Evolutionary conservation across 2,113 vertebrate genomes (phyloP), one percentile per base, ranked within the genome.

Genomic region (Pedetes capensis): DNA sequence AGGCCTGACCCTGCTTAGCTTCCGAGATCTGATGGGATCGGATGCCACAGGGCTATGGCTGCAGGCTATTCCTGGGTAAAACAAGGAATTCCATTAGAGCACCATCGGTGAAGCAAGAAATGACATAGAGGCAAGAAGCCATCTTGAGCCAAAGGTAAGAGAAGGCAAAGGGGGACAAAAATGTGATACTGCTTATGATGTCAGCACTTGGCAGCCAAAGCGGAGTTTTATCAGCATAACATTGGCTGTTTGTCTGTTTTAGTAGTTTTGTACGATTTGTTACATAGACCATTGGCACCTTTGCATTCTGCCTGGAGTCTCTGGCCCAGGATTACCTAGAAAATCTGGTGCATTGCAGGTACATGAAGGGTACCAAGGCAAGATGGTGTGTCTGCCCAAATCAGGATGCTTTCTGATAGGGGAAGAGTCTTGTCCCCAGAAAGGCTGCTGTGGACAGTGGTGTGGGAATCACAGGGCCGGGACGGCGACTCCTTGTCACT

Each of bases 121-220:
- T 25, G 66, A 68, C 39, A 63, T 37, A 22, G 55, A 3, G 9
- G 10, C 25, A 2, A 0, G 25, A 66, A 29, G 29, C 32, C 66
- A 14, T 0, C 4, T 25, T 12, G n/a, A 1, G 20, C 32, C 2
- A 20, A 10, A 12, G 27, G 2, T 44, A 13, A 80, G 8, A 44
- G 11, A 68, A 7, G 6, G n/a, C 32, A 18, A 32, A 42, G 44
- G 6, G 66, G 9, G 17, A 44, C 47, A 25, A 3, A 8, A 16
- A 8, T 6, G 8, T 11, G 2, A 11, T 8, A 16, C 61, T 71
- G 10, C 29, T 42, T n/a, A 0, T 37, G 63, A 10, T 25, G 2
- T 32, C 69, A 27, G 6, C 7, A 12, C 37, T 80, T 42, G 72
- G 81, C 5, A 47, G 16, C 32, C 25, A 47, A 83, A 78, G 82